Evolutionary conservation across 2,797 vertebrate genomes (phyloP), one percentile per base, ranked within the genome.

Genomic region (Typhlichthys subterraneus): DNA sequence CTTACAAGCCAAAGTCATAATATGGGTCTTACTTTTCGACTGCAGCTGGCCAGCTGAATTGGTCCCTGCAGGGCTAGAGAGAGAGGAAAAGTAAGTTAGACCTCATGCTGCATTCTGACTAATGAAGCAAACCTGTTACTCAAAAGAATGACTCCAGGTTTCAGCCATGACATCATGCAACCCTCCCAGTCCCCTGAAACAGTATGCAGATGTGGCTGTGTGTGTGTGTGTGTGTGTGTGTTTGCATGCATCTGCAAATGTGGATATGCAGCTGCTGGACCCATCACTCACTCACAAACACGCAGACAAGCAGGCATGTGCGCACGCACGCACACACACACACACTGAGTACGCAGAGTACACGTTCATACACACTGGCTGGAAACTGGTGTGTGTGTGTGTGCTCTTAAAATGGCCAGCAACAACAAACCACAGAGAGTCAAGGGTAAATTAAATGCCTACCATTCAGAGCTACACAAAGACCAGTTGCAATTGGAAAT

Each of bases 81-180:
- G 52, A 53, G 19, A 53, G 52, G 23, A 19, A 53, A 19, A 53
- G 19, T 8, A 33, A 10, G 69, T 23, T 38, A 59, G 65, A 29
- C 51, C 23, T 52, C 45, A 57, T 12, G 2, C 17, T 17, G 23
- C 33, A 8, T 52, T 12, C 31, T n/a, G 53, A 38, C 57, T 65
- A 52, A 65, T 54, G 62, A 57, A 69, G 55, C 33, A 14, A 56
- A 60, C 45, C 60, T 55, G 73, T 48, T 56, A 46, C 49, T 23
- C 33, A 38, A 38, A 47, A 58, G 53, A 23, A 66, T 69, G 31
- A 74, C 19, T 14, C 69, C 68, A 76, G 74, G 49, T 67, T 70
- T 73, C 52, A 65, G 57, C 19, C 59, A 57, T 79, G 71, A 79
- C 79, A 73, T 83, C 73, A 79, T 55, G 52, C 61, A 19, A 17